Percentiles rank a stretch among this genome's conserved stretches.
Evolutionary conservation across 2,797 vertebrate species (phyloP).

Genomic region (Anniella stebbinsi): DNA sequence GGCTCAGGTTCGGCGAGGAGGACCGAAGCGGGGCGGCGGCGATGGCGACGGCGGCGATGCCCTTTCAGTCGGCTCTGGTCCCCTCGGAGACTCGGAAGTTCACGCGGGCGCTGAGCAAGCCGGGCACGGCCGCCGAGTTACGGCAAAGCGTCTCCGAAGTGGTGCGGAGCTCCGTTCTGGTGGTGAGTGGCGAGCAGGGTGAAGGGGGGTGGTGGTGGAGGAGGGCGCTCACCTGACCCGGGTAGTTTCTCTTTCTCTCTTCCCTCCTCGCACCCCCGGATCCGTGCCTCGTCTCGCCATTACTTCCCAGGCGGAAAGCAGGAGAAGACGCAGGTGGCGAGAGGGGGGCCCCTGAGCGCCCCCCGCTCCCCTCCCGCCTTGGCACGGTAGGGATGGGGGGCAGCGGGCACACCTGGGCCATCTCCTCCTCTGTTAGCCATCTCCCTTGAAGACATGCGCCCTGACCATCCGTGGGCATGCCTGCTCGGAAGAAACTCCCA

Average conservation of each 20-base stretch:
- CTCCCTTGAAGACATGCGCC: accelerated
- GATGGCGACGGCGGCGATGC: not conserved
- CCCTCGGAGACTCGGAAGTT: slow-evolving; percentile 89
- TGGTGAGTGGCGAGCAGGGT: slow-evolving; percentile 81
- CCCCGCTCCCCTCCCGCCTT: not conserved
- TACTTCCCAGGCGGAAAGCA: not conserved
- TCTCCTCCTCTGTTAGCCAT: accelerated
- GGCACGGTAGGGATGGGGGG: not conserved
- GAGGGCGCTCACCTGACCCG: not conserved
- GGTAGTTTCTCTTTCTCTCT: no score
- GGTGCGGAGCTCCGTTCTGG: slow-evolving; percentile 89
- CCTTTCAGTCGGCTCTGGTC: not conserved
- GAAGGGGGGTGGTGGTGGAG: not conserved
- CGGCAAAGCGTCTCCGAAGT: slow-evolving; percentile 96
- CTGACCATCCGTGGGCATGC: no score
- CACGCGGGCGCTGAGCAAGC: slow-evolving; percentile 92
- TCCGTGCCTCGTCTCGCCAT: no score
- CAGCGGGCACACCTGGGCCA: not conserved
- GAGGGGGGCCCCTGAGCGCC: not conserved
- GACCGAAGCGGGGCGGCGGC: not conserved
- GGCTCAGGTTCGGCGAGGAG: not conserved
- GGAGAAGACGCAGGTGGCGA: slow-evolving; percentile 1
- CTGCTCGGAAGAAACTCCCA: not conserved
- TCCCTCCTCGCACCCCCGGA: accelerated
- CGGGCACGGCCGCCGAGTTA: slow-evolving; percentile 93